Conservation (phyloP, 92 coral and sea anemone species). For the Phenganax stokvisi region DNA sequence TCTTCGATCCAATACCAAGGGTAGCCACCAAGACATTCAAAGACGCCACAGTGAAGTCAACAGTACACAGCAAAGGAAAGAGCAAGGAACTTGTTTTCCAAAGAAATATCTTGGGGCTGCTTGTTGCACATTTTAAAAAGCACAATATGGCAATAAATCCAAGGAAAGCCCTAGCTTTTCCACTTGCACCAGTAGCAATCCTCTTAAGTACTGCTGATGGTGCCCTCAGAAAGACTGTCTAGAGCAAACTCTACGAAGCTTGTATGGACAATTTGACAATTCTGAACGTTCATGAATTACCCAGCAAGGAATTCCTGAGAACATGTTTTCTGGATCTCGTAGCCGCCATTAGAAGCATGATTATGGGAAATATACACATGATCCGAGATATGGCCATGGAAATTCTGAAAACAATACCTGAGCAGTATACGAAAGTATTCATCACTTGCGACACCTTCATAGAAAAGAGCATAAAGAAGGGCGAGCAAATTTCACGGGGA, state of each 20-base stretch:
- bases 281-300: conserved; percentile 1
- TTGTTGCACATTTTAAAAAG: conserved; percentile 14
- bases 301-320: conserved; percentile 3
- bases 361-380: not conserved
- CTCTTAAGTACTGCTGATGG: conserved; percentile 14
- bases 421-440: conserved; percentile 3
- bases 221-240: conserved; percentile 5
- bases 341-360: conserved; percentile 17
- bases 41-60: not conserved
- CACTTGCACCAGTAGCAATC: conserved; percentile 21
- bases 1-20: conserved; percentile 2
- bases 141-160: conserved; percentile 16
- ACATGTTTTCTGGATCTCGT: conserved; percentile 17
- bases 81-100: not conserved
- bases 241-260: conserved; percentile 5
- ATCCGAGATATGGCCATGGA: conserved; percentile 17
- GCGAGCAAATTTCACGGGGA: conserved; percentile 11
- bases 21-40: not conserved
- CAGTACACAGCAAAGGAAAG: conserved; percentile 16
- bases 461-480: conserved; percentile 8
- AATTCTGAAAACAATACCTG: conserved; percentile 11
- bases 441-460: not conserved
- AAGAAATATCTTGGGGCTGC: conserved; percentile 6
- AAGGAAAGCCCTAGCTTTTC: conserved; percentile 12
- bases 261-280: conserved; percentile 19